A percentile compares a stretch with the other conserved stretches of the same genome.
phyloP scores from a whole-genome alignment of 2,113 vertebrate genomes.

The Sisor rabdophorus region DNA sequence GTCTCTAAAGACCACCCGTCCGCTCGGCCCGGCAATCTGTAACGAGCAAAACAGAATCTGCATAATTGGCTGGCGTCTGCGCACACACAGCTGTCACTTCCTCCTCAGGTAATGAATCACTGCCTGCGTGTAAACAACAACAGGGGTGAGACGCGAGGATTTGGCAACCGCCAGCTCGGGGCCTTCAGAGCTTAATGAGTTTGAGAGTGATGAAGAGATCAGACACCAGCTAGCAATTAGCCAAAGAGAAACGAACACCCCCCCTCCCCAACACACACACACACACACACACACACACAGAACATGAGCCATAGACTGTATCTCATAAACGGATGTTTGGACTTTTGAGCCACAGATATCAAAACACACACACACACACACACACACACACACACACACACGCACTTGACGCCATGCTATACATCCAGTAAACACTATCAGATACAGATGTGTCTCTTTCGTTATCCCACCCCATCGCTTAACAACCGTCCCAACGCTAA shows the following conservation, averaged over 20 bases:
- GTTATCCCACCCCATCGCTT: not conserved
- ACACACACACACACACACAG: not conserved
- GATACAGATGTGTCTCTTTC: not conserved
- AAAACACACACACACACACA: not conserved
- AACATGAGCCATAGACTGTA: not conserved
- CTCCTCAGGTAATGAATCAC: slow-evolving; percentile 52
- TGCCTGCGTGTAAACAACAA: slow-evolving; percentile 42
- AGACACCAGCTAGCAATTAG: slow-evolving; percentile 26
- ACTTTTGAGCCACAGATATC: not conserved
- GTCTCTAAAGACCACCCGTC: slow-evolving; percentile 42
- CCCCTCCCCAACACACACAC: too few species aligned
- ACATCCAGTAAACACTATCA: not conserved
- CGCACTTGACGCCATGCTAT: not conserved
- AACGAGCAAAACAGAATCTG: slow-evolving; percentile 51
- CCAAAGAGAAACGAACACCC: not conserved
- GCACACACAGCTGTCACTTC: slow-evolving; percentile 38
- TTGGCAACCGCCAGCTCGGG: slow-evolving; percentile 22
- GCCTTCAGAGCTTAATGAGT: slow-evolving; percentile 42
- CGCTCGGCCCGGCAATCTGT: slow-evolving; percentile 34
- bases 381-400: not conserved
- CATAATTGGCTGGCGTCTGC: slow-evolving; percentile 53
- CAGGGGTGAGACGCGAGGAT: slow-evolving; percentile 22
- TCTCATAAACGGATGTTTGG: not conserved
- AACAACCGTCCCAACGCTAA: too few species aligned
- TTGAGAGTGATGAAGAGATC: slow-evolving; percentile 33